Evolutionary conservation across 2,888 invertebrate species (phyloP).

Genomic region (Apeira syringaria): DNA sequence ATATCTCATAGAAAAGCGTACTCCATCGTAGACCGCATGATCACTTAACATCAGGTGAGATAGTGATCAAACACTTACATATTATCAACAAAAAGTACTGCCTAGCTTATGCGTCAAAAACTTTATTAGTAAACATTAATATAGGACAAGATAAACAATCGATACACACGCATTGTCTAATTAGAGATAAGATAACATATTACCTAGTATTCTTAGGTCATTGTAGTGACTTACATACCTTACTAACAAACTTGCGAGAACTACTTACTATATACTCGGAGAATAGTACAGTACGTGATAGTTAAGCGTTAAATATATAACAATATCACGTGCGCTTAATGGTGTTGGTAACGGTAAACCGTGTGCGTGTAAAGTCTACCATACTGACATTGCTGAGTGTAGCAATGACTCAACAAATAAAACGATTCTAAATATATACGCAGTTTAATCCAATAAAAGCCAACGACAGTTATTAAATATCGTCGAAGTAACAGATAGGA

Average conservation of each 20-base stretch:
- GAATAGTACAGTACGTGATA: not conserved
- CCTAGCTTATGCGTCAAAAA: too few relatives aligned
- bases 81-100: too few relatives aligned
- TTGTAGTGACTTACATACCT: not conserved
- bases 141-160: slow-evolving; percentile 1
- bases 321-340: not conserved
- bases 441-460: slow-evolving; percentile 21
- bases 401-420: slow-evolving; percentile 13
- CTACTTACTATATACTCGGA: too few relatives aligned
- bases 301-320: not conserved
- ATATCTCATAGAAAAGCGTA: too few relatives aligned
- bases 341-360: not conserved
- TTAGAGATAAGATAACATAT: slow-evolving; percentile 9
- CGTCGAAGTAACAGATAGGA: too few relatives aligned
- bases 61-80: too few relatives aligned
- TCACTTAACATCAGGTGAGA: too few relatives aligned
- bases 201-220: slow-evolving; percentile 2
- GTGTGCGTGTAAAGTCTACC: slow-evolving; percentile 3
- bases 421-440: slow-evolving; percentile 13
- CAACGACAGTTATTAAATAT: slow-evolving; percentile 19
- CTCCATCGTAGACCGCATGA: too few relatives aligned
- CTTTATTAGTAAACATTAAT: slow-evolving; percentile 2
- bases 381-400: slow-evolving; percentile 2
- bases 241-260: not conserved
- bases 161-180: slow-evolving; percentile 5